Evolutionary conservation across 2,797 vertebrate genomes (phyloP), one percentile per base, ranked within the genome.

Genomic region (Delichon dasypus): DNA sequence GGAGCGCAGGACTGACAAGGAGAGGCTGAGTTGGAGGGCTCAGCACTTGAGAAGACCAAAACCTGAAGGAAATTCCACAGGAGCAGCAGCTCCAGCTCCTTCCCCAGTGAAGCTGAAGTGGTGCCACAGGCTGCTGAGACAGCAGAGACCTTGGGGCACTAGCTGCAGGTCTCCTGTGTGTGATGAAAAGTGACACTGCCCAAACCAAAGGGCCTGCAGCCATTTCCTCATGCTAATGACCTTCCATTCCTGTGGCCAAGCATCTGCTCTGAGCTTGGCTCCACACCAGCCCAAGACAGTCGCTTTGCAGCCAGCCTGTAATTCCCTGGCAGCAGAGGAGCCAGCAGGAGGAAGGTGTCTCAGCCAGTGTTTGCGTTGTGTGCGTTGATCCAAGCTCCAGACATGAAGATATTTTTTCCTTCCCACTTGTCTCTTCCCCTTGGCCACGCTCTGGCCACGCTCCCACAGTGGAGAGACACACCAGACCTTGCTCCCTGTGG

Each of bases 381-480:
- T 70, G 85, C 67, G 8, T 16, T 54, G 54, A 81, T 82, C 55
- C 47, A 61, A 65, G 74, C 27, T 55, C 67, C 42, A 62, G 48
- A 30, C 44, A 2, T 1, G 17, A 61, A 67, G 76, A 11, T 30
- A 58, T 83, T 82, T 78, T 61, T 32, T 75, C 71, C 67, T 89
- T 75, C 36, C 29, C 62, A 10, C 23, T 51, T 60, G 13, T 86
- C 51, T 70, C 32, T 53, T 71, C 16, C 55, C n/a, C 23, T 84
- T 60, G 57, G 77, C 70, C 4, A 2, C 58, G 21, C 45, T 45
- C 21, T 0, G 5, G 42, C 23, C 17, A 9, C 0, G 0, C 16
- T 87, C 58, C 21, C 0, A 0, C 30, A 4, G 61, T 0, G 2
- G 25, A 74, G 23, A 30, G 15, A 13, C 32, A 5, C 0, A 0